A percentile compares a stretch with the other conserved stretches of the same genome.
Conservation (phyloP, 2,113 vertebrate genomes). For the Gallinago paraguaiae region DNA sequence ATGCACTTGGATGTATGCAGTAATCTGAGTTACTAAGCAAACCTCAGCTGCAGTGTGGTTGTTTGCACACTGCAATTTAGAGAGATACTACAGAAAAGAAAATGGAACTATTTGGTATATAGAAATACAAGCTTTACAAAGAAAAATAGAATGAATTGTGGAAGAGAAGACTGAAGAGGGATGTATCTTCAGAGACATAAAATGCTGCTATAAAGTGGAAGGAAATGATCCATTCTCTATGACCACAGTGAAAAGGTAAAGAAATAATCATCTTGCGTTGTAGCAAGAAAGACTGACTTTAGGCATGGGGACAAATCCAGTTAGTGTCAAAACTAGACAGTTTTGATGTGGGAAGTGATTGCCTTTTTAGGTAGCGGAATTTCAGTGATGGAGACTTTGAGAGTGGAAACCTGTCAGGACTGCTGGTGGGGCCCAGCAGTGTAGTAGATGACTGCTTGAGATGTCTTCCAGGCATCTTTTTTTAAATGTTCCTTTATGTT, state of each 20-base stretch:
- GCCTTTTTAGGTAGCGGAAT: background rate
- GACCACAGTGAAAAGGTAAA: background rate
- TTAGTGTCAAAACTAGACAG: background rate
- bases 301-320: background rate
- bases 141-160: background rate
- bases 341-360: background rate
- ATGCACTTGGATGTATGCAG: background rate
- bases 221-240: background rate
- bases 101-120: background rate
- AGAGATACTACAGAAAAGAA: background rate
- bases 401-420: background rate
- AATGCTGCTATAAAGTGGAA: background rate
- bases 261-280: background rate
- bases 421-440: background rate
- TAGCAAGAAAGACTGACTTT: background rate
- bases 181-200: background rate
- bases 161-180: background rate
- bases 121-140: background rate
- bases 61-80: background rate
- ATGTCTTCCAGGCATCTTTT: background rate
- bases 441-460: background rate
- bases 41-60: background rate
- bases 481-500: background rate
- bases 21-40: background rate
- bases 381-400: background rate